phyloP scores from a whole-genome alignment of 1,140 invertebrate species.

The Pseudomyrmex concolor region DNA sequence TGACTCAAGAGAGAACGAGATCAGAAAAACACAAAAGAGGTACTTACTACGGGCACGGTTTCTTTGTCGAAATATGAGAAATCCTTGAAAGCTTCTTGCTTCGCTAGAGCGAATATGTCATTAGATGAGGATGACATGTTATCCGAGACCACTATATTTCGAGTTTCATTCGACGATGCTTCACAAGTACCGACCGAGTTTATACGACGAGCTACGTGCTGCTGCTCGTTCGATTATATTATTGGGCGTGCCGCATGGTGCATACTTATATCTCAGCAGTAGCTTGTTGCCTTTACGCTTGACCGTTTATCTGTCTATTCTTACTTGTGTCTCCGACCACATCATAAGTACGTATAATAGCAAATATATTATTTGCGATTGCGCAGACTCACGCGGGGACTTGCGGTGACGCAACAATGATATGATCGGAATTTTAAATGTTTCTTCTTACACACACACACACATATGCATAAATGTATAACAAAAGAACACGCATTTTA shows the following conservation, averaged over 20 bases:
- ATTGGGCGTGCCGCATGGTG: neutral
- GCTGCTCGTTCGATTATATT: neutral
- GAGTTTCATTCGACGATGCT: conserved; percentile 34
- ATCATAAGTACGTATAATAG: neutral
- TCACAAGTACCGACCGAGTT: neutral
- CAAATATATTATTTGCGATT: neutral
- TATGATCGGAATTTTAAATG: neutral
- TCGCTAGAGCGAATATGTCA: conserved; percentile 61
- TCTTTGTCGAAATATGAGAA: conserved; percentile 77
- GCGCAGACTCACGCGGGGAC: neutral
- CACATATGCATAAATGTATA: neutral
- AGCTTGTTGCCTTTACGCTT: too few relatives aligned
- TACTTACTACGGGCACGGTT: conserved; percentile 77
- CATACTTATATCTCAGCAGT: neutral
- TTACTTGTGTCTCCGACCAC: neutral
- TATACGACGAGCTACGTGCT: neutral
- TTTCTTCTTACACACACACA: neutral
- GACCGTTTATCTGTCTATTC: conserved; percentile 21
- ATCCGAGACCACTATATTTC: neutral
- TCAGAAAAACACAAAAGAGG: neutral
- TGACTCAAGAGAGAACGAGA: neutral
- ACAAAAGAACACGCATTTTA: neutral
- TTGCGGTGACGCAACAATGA: neutral
- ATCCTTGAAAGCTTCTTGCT: conserved; percentile 76
- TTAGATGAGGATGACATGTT: conserved; percentile 62